Evolutionary conservation across 1,140 invertebrate genomes (phyloP), one percentile per base, ranked within the genome.

Genomic region (Ips nitidus): DNA sequence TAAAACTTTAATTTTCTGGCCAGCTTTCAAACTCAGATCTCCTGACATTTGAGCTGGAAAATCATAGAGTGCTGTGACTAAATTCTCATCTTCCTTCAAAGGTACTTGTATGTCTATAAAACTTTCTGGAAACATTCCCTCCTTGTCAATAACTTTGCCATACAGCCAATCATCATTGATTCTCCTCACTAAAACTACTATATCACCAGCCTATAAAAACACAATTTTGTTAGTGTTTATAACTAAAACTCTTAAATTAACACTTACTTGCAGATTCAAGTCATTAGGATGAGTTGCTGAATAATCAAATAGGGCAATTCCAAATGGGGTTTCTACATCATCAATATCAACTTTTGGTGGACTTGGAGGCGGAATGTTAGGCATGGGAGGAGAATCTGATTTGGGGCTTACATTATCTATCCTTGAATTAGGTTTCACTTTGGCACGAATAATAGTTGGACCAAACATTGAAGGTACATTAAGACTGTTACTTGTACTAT

Each of bases 141-240:
- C 87, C 41, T 83, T 82, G 75, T 86, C 83, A 39, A 81, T 84
- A 69, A 85, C 75, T 73, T 67, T 85, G 2, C 94, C 77, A 67
- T 86, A 86, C 66, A 91, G 77, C 94, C 94, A 95, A 69, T 92
- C 89, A n/a, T 88, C 84, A 75, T 94, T 91, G 4, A 94, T 81
- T 71, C 85, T 82, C 71, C 85, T 84, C 57, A 89, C 75, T 66
- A 94, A 81, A 67, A 87, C 82, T 50, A 95, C 88, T 70, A 86
- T 83, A 74, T 94, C 89, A 71, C 86, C 86, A 50, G 82, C 84
- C 91, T 93, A 82, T 66, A 84, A 83, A 71, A 65, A 52, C 52
- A 57, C 56, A 50, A 50, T 45, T 62, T 50, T 22, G 5, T 62
- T 45, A 47, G 22, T 22, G 22, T 22, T 22, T 22, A 22, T 22